Percentiles rank a stretch among this genome's conserved stretches.
These are phyloP conservation scores for Aldabrachelys gigantea DNA, from an alignment of 2,113 vertebrate species.

Conservation along the genomic window DNA sequence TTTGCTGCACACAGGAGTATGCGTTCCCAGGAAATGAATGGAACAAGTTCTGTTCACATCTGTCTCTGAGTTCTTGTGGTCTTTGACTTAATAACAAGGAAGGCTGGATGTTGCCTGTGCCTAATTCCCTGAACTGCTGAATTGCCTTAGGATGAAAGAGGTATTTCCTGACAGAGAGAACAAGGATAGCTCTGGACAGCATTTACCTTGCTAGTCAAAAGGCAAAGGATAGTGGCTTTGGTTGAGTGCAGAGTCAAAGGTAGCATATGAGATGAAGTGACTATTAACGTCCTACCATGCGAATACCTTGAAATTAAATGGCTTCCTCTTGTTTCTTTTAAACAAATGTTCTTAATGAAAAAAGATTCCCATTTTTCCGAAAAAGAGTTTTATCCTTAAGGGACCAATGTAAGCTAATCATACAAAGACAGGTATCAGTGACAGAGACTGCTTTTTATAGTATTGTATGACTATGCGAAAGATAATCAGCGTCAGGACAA, in stretches of 20 bases:
- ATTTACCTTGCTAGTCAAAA: fast-evolving
- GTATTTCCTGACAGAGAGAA: neutral
- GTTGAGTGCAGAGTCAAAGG: neutral
- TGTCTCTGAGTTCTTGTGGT: conserved; percentile 1
- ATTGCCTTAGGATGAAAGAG: neutral
- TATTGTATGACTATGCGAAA: neutral
- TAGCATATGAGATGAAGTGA: fast-evolving
- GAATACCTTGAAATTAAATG: neutral
- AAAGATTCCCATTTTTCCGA: neutral
- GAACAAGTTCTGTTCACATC: neutral
- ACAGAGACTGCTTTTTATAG: neutral
- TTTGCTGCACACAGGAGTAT: neutral
- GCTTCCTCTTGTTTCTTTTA: neutral
- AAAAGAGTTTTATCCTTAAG: conserved; percentile 24
- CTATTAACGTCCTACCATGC: neutral
- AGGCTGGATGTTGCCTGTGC: neutral
- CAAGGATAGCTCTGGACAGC: neutral
- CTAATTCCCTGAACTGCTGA: neutral
- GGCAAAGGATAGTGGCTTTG: neutral
- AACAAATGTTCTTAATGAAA: neutral
- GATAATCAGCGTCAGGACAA: neutral
- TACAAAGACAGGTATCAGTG: neutral
- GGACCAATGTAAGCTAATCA: fast-evolving
- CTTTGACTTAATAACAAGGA: neutral
- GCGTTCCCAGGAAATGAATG: neutral